Evolutionary conservation across 2,888 invertebrate species (phyloP).

Genomic region (Chymomyza procnemis): DNA sequence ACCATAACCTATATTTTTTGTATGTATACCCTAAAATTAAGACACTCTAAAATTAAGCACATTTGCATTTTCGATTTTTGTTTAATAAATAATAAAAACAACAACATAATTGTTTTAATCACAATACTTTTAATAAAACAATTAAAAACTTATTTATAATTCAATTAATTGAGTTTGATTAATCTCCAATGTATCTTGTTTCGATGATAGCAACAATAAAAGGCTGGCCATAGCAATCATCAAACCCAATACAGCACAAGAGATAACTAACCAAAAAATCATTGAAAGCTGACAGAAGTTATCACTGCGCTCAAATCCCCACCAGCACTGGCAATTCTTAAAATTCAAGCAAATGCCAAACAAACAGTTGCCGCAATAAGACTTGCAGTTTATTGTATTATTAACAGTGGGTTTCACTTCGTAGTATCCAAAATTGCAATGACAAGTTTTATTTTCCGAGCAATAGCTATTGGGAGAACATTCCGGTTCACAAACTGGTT

Average conservation of each 20-base stretch:
- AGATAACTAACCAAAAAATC: not conserved
- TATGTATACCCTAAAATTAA: too few relatives aligned
- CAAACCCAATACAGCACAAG: not conserved
- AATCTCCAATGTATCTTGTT: not conserved
- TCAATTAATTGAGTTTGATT: not conserved
- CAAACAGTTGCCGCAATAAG: not conserved
- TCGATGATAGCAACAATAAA: not conserved
- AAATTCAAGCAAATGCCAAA: not conserved
- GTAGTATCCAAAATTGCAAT: not conserved
- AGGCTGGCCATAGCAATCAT: not conserved
- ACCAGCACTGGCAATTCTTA: not conserved
- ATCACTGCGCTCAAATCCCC: too few relatives aligned
- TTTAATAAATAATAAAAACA: too few relatives aligned
- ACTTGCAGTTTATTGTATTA: not conserved
- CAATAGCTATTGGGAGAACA: constrained; percentile 21
- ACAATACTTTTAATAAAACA: too few relatives aligned
- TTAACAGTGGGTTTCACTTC: not conserved
- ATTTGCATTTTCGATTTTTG: too few relatives aligned
- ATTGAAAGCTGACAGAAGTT: too few relatives aligned
- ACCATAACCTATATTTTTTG: too few relatives aligned
- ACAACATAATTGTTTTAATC: too few relatives aligned
- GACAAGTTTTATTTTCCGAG: not conserved
- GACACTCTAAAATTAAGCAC: too few relatives aligned
- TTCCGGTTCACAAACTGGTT: not conserved
- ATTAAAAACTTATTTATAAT: too few relatives aligned